Evolutionary conservation across 2,888 invertebrate species (phyloP).

Genomic region (Sesia bembeciformis): DNA sequence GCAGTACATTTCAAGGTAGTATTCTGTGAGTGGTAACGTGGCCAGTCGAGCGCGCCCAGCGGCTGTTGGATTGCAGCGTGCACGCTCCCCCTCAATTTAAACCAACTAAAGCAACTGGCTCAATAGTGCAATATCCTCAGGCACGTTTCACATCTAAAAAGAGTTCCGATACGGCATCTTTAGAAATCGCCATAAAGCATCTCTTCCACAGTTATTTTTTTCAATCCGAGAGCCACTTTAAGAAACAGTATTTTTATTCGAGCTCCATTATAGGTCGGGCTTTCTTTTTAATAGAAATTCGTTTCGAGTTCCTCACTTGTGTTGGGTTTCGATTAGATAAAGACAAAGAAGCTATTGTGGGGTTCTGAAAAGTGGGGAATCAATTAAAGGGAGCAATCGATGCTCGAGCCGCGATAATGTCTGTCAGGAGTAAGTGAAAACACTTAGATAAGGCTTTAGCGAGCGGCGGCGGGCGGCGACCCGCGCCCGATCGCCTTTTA

Average conservation of each 20-base stretch:
- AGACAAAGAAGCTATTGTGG: constrained; percentile 61
- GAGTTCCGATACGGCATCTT: constrained; percentile 2
- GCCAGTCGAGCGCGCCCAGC: too few relatives aligned
- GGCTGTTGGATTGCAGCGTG: too few relatives aligned
- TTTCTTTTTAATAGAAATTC: constrained; percentile 52
- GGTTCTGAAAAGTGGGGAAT: constrained; percentile 46
- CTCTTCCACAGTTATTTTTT: constrained; percentile 26
- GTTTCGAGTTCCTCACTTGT: constrained; percentile 32
- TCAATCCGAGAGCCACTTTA: neutral
- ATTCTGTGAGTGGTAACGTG: too few relatives aligned
- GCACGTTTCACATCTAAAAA: too few relatives aligned
- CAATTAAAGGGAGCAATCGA: constrained; percentile 70
- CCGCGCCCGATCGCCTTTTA: constrained; percentile 24
- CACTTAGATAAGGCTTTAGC: constrained; percentile 38
- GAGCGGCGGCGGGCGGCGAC: constrained; percentile 15
- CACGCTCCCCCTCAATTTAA: too few relatives aligned
- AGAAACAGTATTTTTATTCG: neutral
- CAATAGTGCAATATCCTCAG: too few relatives aligned
- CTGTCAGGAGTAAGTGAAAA: constrained; percentile 34
- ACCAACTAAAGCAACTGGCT: too few relatives aligned
- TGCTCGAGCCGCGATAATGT: constrained; percentile 48
- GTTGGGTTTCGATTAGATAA: constrained; percentile 60
- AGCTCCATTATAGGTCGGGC: constrained; percentile 14
- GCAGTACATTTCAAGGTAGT: too few relatives aligned
- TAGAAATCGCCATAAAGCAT: constrained; percentile 22